phyloP scores from a whole-genome alignment of 2,888 invertebrate species.

The Coelopa pilipes region DNA sequence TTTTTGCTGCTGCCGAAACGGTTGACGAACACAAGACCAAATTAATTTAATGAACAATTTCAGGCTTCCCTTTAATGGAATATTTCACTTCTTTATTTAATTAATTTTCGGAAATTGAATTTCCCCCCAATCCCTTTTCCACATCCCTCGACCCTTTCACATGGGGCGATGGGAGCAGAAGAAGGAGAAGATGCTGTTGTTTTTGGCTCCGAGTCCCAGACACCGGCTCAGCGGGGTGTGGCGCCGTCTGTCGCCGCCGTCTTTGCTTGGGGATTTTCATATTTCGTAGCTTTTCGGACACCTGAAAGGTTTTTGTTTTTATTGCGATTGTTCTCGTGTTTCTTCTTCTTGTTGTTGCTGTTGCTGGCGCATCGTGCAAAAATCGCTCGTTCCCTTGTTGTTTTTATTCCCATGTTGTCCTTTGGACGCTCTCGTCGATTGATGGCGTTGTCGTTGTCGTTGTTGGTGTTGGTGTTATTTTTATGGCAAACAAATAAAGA shows the following conservation, averaged over 20 bases:
- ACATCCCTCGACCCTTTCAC: too few species aligned
- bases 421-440: background rate
- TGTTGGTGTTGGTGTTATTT: slow-evolving; percentile 18
- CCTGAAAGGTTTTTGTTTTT: slow-evolving; percentile 21
- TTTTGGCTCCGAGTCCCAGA: background rate
- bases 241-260: too few species aligned
- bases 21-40: too few species aligned
- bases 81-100: too few species aligned
- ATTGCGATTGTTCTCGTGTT: background rate
- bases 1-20: too few species aligned
- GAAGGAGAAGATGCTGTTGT: too few species aligned
- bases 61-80: too few species aligned
- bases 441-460: background rate
- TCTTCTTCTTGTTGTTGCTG: background rate
- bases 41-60: too few species aligned
- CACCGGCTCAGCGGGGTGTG: slow-evolving; percentile 45
- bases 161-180: too few species aligned
- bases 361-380: background rate
- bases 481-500: slow-evolving; percentile 23
- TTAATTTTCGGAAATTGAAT: too few species aligned
- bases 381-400: too few species aligned
- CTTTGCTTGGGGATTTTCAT: slow-evolving; percentile 16
- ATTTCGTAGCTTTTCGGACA: slow-evolving; percentile 27
- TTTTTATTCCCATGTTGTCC: background rate
- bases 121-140: too few species aligned